These are phyloP conservation scores for Cantharis nigra DNA, from an alignment of 2,888 invertebrate species.

Conservation along the genomic window DNA sequence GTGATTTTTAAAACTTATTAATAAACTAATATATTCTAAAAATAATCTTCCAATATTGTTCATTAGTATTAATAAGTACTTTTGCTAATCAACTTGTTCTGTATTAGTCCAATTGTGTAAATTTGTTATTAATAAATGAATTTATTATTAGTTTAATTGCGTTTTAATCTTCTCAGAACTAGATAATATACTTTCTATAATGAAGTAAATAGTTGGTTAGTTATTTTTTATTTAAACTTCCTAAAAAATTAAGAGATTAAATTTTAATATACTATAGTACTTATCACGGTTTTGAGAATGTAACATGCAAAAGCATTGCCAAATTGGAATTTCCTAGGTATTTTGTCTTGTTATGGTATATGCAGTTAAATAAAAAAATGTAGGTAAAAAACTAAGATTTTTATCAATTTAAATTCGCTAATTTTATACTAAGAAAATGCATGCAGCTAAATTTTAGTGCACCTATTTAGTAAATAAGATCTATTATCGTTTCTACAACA, in stretches of 20 bases:
- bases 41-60: too few relatives aligned
- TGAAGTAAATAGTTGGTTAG: too few relatives aligned
- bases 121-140: too few relatives aligned
- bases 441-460: background rate
- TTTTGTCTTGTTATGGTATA: background rate
- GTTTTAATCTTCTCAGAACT: too few relatives aligned
- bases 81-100: too few relatives aligned
- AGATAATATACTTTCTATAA: too few relatives aligned
- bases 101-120: too few relatives aligned
- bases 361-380: background rate
- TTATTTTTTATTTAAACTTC: too few relatives aligned
- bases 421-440: background rate
- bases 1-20: too few relatives aligned
- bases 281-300: background rate
- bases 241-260: background rate
- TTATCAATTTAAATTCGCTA: constrained; percentile 1
- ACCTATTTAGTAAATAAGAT: background rate
- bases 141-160: too few relatives aligned
- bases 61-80: too few relatives aligned
- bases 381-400: background rate
- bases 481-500: background rate
- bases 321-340: background rate
- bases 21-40: too few relatives aligned
- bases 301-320: background rate
- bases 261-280: background rate